phyloP scores from a whole-genome alignment of 2,888 invertebrate species.

The Limnephilus auricula region DNA sequence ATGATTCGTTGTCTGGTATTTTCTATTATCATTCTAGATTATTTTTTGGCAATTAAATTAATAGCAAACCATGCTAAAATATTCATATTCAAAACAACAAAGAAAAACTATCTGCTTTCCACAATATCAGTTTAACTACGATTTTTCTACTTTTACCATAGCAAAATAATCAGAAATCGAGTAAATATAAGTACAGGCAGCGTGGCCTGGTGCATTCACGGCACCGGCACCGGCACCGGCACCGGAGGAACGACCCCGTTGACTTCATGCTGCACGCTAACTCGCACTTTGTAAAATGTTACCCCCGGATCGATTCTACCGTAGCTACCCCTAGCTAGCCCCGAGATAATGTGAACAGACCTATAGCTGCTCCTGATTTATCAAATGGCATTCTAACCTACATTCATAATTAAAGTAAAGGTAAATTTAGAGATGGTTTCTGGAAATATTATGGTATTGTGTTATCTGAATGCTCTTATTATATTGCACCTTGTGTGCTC shows the following conservation, averaged over 20 bases:
- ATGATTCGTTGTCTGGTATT: neutral
- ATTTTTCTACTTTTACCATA: neutral
- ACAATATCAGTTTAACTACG: neutral
- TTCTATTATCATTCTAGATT: neutral
- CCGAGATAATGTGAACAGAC: neutral
- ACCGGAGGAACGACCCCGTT: constrained; percentile 40
- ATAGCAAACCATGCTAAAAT: neutral
- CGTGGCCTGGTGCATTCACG: constrained; percentile 20
- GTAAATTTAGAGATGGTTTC: too few species aligned
- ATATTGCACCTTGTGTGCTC: too few species aligned
- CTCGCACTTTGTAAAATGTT: neutral
- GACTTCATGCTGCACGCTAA: constrained; percentile 53
- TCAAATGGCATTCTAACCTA: neutral
- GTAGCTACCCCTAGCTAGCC: too few species aligned
- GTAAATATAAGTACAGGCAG: neutral
- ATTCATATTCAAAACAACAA: neutral
- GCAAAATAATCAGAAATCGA: neutral
- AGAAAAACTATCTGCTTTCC: too few species aligned
- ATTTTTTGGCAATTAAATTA: neutral
- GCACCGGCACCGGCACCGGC: neutral
- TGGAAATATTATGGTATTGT: too few species aligned
- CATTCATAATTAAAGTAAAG: too few species aligned
- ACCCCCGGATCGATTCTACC: constrained; percentile 33
- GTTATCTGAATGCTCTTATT: too few species aligned
- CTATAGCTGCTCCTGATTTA: neutral